Conservation (phyloP, 2,113 vertebrate genomes). For the Ictidomys tridecemlineatus region DNA sequence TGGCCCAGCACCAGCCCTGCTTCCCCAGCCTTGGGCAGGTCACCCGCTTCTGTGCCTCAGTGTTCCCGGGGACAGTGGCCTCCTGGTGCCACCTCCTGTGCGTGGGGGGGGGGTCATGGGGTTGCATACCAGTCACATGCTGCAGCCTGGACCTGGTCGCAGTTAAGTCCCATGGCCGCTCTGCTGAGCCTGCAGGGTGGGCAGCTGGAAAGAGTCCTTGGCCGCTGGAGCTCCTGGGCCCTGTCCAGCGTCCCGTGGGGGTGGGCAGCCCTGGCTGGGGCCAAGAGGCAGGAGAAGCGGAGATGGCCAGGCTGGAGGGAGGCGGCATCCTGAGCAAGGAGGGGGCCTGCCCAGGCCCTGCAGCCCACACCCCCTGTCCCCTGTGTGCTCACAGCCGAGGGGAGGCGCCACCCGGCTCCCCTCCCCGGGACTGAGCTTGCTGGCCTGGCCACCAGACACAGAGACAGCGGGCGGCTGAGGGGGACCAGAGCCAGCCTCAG, state of each 20-base stretch:
- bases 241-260: too few species aligned
- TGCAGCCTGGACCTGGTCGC: neutral
- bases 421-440: accelerated
- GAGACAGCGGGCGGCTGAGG: accelerated
- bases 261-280: neutral
- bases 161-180: accelerated
- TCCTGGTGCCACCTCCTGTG: accelerated
- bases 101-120: neutral
- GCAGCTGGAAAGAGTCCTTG: neutral
- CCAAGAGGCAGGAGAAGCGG: neutral
- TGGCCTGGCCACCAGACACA: neutral
- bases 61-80: accelerated
- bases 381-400: accelerated
- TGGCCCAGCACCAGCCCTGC: neutral
- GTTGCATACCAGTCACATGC: accelerated
- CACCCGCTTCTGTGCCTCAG: accelerated
- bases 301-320: accelerated
- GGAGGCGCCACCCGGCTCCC: neutral
- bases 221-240: too few species aligned
- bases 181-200: accelerated
- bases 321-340: accelerated
- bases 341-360: neutral
- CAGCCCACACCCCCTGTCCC: accelerated
- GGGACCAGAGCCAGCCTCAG: neutral
- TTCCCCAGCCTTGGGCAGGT: neutral